These are phyloP conservation scores for Irena cyanogastra DNA, from an alignment of 2,113 vertebrate genomes.

Conservation along the genomic window DNA sequence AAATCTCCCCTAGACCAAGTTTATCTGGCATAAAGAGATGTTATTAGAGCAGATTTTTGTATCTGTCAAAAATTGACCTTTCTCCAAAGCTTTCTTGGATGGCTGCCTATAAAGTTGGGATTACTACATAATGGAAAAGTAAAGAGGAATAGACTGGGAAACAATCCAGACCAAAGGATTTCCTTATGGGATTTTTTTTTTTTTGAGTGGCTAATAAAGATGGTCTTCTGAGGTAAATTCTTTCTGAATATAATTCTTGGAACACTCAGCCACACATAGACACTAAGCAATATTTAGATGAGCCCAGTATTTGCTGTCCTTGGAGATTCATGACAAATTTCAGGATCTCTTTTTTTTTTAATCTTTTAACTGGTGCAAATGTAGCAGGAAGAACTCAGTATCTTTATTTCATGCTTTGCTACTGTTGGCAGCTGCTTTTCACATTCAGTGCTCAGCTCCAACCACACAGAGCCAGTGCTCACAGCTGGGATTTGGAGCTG, in stretches of 20 bases:
- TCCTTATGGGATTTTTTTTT: neutral
- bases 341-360: neutral
- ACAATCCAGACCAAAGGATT: conserved; percentile 42
- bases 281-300: neutral
- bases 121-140: conserved; percentile 51
- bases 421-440: fast-evolving
- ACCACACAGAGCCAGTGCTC: fast-evolving
- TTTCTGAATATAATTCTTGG: neutral
- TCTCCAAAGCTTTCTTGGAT: conserved; percentile 50
- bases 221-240: neutral
- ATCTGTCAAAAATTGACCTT: conserved; percentile 47
- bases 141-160: conserved; percentile 37
- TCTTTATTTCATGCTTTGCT: neutral
- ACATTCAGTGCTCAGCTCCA: neutral
- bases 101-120: conserved; percentile 36
- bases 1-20: neutral
- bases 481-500: neutral
- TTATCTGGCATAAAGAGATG: conserved; percentile 15
- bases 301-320: neutral
- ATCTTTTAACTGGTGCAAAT: neutral
- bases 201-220: conserved; percentile 17
- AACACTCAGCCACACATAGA: neutral
- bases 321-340: neutral
- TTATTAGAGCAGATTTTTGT: conserved; percentile 27
- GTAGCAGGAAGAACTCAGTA: neutral